Base-by-base conservation (phyloP, 2,888 invertebrate genomes). In the Eilema sororculum region DNA sequence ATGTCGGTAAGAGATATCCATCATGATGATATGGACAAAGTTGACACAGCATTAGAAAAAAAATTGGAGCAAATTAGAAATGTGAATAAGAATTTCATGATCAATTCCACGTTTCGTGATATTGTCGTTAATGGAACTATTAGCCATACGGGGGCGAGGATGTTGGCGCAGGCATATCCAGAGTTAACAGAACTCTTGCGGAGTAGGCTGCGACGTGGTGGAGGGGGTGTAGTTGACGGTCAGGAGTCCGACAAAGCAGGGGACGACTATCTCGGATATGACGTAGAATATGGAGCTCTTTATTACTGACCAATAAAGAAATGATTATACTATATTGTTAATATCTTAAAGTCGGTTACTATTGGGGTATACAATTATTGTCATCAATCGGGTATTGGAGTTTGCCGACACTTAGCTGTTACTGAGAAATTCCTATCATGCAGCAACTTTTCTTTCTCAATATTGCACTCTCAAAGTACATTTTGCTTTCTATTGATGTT, bases 241-340 rank as follows among this genome's bases (percentile, higher is more conserved):
- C 8, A 63, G 41, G 59, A 60, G 16, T 8, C n/a, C 2, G 30
- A 61, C 12, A 46, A 16, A 61, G n/a, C 16, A 24, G 9, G 12
- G 5, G 28, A 68, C 3, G 69, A 69, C 9, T 56, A 69, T 61
- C 58, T 57, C 3, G 90, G 93, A 20, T 92, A 92, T 62, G 93
- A 94, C 67, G 75, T 93, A 8, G 94, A 94, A 71, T 93, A 92
- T 69, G 93, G 93, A 0, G 80, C 86, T 67, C 78, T 92, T 61
- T 93, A 93, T 84, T 88, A 89, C 75, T 93, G 81, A 89, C n/a
- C 4, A 85, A 81, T 86, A 85, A 86, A 85, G 57, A 74, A 60
- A 58, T 20, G 4, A 16, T 28, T n/a, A 28, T 33, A 52, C 24
- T 20, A 20, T 5, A 22, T 8, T 37, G 28, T 22, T 63, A 16